Evolutionary conservation across 2,888 invertebrate species (phyloP).

Genomic region (Ephialtes manifestator): DNA sequence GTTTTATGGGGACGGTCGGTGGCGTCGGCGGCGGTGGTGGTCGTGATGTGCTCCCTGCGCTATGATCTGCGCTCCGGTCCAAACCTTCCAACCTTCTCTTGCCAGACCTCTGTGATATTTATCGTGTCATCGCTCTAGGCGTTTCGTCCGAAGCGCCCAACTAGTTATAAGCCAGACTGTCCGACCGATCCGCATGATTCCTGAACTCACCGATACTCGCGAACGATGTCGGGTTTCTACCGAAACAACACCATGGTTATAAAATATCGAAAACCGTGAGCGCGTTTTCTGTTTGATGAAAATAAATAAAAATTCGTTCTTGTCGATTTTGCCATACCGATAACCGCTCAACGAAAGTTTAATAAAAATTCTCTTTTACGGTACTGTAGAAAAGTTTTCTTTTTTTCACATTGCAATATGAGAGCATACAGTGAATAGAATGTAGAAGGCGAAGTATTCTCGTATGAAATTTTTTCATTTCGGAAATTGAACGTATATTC

Average conservation of each 20-base stretch:
- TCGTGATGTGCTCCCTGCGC: slow-evolving; percentile 63
- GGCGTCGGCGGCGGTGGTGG: slow-evolving; percentile 50
- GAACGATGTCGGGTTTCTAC: slow-evolving; percentile 59
- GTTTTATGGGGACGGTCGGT: slow-evolving; percentile 71
- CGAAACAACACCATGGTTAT: slow-evolving; percentile 25
- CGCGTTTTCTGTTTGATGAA: slow-evolving; percentile 36
- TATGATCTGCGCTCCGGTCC: slow-evolving; percentile 48
- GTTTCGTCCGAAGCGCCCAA: slow-evolving; percentile 40
- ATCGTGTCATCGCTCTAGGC: slow-evolving; percentile 71
- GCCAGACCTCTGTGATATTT: slow-evolving; percentile 65
- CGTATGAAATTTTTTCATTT: neutral
- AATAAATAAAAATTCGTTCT: slow-evolving; percentile 42
- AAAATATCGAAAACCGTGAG: slow-evolving; percentile 25
- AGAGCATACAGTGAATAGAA: slow-evolving; percentile 33
- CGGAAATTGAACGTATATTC: neutral
- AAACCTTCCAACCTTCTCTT: slow-evolving; percentile 55
- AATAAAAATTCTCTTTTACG: slow-evolving; percentile 30
- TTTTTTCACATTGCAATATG: slow-evolving; percentile 17
- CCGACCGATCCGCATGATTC: slow-evolving; percentile 53
- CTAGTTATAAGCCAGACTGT: slow-evolving; percentile 23
- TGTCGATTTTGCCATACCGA: neutral
- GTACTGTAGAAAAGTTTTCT: neutral
- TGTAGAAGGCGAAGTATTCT: neutral
- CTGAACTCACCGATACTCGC: slow-evolving; percentile 51
- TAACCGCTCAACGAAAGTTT: slow-evolving; percentile 23